phyloP scores from a whole-genome alignment of 2,888 invertebrate genomes.

The Terebella lapidaria region DNA sequence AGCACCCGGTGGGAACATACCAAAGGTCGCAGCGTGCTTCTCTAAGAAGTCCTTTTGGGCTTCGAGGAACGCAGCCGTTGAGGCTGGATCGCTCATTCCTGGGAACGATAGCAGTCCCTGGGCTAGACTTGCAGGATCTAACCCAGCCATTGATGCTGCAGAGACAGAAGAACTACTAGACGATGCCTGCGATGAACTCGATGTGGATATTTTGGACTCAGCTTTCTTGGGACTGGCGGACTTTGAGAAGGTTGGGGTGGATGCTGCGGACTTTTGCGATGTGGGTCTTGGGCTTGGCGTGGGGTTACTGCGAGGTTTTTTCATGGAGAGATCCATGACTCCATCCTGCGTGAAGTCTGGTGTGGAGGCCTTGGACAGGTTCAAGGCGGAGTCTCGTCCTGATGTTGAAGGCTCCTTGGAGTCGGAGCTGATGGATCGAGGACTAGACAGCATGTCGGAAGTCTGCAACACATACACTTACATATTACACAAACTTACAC shows the following conservation, averaged over 20 bases:
- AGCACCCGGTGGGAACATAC: slow-evolving; percentile 7
- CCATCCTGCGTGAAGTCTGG: slow-evolving; percentile 17
- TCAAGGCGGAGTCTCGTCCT: background rate
- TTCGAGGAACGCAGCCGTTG: background rate
- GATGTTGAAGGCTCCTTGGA: no score
- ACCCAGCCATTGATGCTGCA: background rate
- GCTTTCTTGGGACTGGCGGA: background rate
- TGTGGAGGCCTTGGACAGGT: background rate
- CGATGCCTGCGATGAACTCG: background rate
- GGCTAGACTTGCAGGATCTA: background rate
- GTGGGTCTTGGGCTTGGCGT: slow-evolving; percentile 1
- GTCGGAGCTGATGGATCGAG: no score
- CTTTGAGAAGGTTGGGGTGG: background rate
- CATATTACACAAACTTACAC: no score
- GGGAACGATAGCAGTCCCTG: background rate
- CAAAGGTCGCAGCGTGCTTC: background rate
- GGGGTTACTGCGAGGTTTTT: slow-evolving; percentile 15
- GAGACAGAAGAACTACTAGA: background rate
- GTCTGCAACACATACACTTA: no score
- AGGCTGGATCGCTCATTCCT: background rate
- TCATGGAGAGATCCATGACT: slow-evolving; percentile 26
- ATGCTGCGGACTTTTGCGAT: background rate
- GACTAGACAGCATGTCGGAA: no score
- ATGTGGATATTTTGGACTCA: background rate
- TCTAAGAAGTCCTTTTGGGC: background rate